Conservation (phyloP, 2,888 invertebrate species). For the Ectropis crepuscularia region DNA sequence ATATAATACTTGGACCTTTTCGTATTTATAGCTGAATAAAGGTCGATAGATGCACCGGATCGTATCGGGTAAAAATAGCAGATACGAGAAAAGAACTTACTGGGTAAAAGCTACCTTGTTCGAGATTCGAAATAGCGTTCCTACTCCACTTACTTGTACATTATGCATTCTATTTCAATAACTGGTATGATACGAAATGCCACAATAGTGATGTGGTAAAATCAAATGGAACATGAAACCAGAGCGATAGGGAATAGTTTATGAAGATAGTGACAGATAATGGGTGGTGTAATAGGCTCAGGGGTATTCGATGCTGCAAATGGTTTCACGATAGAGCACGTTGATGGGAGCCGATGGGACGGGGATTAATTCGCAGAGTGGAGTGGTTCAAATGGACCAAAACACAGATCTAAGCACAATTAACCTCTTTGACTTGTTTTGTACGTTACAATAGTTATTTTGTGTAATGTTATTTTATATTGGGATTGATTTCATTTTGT, state of each 20-base stretch:
- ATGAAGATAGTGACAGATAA: conserved; percentile 21
- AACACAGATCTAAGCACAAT: conserved; percentile 5
- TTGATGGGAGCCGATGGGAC: conserved; percentile 21
- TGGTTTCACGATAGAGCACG: conserved; percentile 20
- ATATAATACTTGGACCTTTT: conserved; percentile 32
- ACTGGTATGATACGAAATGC: conserved; percentile 5
- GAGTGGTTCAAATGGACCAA: conserved; percentile 16
- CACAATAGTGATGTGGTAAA: conserved; percentile 19
- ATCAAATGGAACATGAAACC: conserved; percentile 16
- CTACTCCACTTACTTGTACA: background rate
- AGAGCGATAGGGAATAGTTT: conserved; percentile 23
- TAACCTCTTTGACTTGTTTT: background rate
- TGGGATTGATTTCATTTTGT: no score
- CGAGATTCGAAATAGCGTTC: conserved; percentile 3
- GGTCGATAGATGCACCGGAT: conserved; percentile 38
- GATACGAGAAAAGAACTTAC: conserved; percentile 27
- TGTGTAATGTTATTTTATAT: no score
- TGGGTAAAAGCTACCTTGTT: background rate
- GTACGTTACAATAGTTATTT: background rate
- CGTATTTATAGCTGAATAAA: conserved; percentile 34
- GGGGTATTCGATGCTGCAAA: conserved; percentile 25
- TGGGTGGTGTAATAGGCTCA: conserved; percentile 25
- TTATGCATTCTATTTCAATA: conserved; percentile 8
- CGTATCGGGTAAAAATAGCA: conserved; percentile 35
- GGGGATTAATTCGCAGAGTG: conserved; percentile 35